A percentile compares a stretch with the other conserved stretches of the same genome.
Conservation (phyloP, 2,797 vertebrate genomes). For the Mareca strepera region DNA sequence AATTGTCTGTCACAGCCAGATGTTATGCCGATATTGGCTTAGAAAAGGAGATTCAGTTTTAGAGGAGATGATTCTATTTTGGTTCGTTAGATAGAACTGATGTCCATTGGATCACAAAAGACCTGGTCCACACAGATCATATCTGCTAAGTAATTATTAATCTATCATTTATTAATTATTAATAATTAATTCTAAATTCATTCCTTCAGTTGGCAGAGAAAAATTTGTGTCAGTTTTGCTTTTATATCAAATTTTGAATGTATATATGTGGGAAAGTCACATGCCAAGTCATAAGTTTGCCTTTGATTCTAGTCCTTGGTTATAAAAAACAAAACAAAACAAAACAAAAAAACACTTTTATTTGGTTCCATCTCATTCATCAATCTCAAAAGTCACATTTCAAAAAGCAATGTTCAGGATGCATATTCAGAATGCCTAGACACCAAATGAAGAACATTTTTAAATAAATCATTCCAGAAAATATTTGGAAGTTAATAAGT, state of each 20-base stretch:
- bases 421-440: background rate
- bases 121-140: background rate
- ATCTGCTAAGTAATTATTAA: background rate
- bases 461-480: background rate
- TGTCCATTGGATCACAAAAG: background rate
- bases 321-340: background rate
- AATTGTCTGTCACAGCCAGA: background rate
- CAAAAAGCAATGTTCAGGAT: background rate
- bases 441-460: background rate
- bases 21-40: background rate
- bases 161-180: background rate
- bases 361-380: background rate
- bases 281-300: background rate
- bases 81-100: background rate
- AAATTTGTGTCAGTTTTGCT: accelerated
- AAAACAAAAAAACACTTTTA: no score
- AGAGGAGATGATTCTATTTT: background rate
- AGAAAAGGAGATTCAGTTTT: background rate
- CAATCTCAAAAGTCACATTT: background rate
- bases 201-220: background rate
- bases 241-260: background rate
- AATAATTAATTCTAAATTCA: background rate
- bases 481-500: background rate
- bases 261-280: background rate
- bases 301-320: background rate